Conservation (phyloP, 64 coral and sea anemone species). For the Pocillopora damicornis region DNA sequence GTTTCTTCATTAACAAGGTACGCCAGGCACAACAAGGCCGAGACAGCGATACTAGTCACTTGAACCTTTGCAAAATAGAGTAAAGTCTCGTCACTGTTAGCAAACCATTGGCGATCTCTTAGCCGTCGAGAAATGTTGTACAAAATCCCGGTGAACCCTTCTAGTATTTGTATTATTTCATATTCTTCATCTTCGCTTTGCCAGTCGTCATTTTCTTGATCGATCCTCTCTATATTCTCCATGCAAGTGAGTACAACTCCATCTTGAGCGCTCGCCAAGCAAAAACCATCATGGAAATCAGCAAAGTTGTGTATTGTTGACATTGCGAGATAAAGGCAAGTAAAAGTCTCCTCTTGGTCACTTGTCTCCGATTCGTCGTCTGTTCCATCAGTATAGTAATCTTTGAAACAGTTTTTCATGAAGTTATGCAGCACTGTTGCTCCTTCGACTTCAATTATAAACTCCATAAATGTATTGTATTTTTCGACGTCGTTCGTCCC, state of each 20-base stretch:
- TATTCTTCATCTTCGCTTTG: neutral
- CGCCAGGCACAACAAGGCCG: neutral
- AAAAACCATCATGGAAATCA: constrained; percentile 18
- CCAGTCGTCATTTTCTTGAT: constrained; percentile 14
- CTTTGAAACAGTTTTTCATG: neutral
- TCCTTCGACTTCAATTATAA: neutral
- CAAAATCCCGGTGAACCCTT: neutral
- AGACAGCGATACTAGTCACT: neutral
- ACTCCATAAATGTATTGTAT: neutral
- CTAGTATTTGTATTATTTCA: neutral
- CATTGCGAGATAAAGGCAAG: neutral
- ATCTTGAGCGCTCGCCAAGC: neutral
- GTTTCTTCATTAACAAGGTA: constrained; percentile 21
- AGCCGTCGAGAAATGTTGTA: constrained; percentile 29
- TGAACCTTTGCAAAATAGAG: constrained; percentile 20
- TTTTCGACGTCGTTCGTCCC: neutral
- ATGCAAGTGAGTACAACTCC: constrained; percentile 6
- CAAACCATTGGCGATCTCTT: constrained; percentile 8
- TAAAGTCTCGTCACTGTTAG: neutral
- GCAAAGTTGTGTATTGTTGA: constrained; percentile 24
- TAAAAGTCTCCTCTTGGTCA: too few species aligned
- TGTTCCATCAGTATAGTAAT: neutral
- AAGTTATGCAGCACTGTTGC: neutral
- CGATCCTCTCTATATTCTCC: neutral
- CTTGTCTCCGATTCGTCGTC: too few species aligned